phyloP scores from a whole-genome alignment of 2,888 invertebrate genomes.

The Sussaba pulchella region DNA sequence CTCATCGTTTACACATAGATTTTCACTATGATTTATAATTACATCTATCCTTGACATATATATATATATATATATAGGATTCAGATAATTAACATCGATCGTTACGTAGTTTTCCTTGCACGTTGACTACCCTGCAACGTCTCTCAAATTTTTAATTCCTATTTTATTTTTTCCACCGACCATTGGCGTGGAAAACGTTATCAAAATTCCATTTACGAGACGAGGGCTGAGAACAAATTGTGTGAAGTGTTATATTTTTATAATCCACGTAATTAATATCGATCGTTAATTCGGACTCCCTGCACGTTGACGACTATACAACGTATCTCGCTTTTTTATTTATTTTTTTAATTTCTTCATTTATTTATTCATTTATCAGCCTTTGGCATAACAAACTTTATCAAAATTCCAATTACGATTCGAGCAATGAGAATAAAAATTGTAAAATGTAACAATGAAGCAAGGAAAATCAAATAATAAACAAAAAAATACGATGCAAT shows the following conservation, averaged over 20 bases:
- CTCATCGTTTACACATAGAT: slow-evolving; percentile 36
- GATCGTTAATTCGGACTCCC: no score
- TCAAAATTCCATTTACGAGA: no score
- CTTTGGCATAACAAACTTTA: no score
- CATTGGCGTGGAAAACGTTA: not conserved
- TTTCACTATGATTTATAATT: not conserved
- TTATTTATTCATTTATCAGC: no score
- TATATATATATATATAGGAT: no score
- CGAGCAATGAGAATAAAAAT: not conserved
- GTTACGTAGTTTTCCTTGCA: slow-evolving; percentile 34
- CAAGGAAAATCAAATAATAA: not conserved
- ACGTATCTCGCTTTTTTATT: no score
- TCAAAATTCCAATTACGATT: not conserved
- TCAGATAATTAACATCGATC: no score
- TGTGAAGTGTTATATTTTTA: no score
- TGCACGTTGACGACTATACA: no score
- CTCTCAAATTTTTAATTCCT: slow-evolving; percentile 19
- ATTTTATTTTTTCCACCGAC: slow-evolving; percentile 22
- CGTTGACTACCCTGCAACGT: not conserved
- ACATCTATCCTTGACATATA: slow-evolving; percentile 9
- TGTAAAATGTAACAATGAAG: not conserved
- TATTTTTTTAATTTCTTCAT: no score
- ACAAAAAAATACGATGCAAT: slow-evolving; percentile 15
- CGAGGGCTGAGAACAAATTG: no score
- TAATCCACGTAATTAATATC: no score